These are phyloP conservation scores for Hyperoplus lanceolatus DNA, from an alignment of 2,797 vertebrate genomes.

Conservation along the genomic window DNA sequence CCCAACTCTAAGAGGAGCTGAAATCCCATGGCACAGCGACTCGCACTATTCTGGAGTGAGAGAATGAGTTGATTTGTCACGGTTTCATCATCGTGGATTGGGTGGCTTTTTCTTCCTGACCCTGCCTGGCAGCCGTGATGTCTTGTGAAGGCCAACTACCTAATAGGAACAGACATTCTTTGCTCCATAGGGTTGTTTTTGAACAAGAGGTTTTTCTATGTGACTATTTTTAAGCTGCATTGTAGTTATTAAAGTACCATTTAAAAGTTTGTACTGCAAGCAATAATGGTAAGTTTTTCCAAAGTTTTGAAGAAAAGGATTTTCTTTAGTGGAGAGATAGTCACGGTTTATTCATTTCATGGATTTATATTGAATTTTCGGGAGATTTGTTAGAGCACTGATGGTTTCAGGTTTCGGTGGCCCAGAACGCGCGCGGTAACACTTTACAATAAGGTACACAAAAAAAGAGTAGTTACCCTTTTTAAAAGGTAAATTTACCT, in stretches of 20 bases:
- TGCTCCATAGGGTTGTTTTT: conserved; percentile 23
- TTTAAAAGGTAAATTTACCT: no score
- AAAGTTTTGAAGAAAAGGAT: conserved; percentile 67
- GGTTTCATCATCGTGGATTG: conserved; percentile 79
- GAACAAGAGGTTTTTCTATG: neutral
- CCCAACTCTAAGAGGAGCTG: conserved; percentile 72
- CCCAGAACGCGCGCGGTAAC: conserved; percentile 21
- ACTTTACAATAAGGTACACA: no score
- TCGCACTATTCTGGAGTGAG: conserved; percentile 57
- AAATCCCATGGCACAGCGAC: conserved; percentile 72
- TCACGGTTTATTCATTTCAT: conserved; percentile 52
- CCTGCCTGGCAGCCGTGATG: conserved; percentile 59
- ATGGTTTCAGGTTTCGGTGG: conserved; percentile 37
- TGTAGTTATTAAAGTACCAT: conserved; percentile 16
- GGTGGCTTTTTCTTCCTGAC: conserved; percentile 61
- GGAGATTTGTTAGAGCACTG: conserved; percentile 27
- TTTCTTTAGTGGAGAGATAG: conserved; percentile 20
- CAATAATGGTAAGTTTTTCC: conserved; percentile 15
- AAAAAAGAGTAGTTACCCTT: no score
- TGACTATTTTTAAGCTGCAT: conserved; percentile 2
- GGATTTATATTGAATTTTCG: conserved; percentile 36
- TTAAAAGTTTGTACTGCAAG: conserved; percentile 32
- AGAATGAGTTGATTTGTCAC: conserved; percentile 81
- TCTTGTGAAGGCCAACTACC: conserved; percentile 66
- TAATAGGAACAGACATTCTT: conserved; percentile 48